Conservation (phyloP, 1,140 invertebrate species). For the Harpegnathos saltator region DNA sequence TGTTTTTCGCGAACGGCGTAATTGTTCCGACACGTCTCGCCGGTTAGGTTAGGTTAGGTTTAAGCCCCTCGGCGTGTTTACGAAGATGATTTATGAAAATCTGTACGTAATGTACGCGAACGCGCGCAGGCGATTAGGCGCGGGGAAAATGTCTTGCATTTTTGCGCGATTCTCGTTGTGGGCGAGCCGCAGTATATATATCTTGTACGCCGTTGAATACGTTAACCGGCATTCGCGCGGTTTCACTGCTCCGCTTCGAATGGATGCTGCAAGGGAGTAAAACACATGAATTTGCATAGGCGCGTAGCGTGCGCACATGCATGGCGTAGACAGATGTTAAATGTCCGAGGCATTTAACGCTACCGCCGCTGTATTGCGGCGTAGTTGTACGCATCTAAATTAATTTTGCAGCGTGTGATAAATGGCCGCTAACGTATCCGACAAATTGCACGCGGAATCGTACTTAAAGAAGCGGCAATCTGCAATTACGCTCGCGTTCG, state of each 20-base stretch:
- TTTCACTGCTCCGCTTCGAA: slow-evolving; percentile 5
- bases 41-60: too few relatives aligned
- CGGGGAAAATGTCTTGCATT: not conserved
- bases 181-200: not conserved
- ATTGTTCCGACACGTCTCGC: too few relatives aligned
- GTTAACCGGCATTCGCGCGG: not conserved
- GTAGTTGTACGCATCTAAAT: slow-evolving; percentile 25
- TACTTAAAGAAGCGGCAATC: slow-evolving; percentile 17
- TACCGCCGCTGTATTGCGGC: not conserved
- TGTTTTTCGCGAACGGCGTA: too few relatives aligned
- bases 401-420: slow-evolving; percentile 25
- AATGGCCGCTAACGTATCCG: slow-evolving; percentile 2
- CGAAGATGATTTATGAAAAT: not conserved
- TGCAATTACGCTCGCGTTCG: not conserved
- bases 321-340: slow-evolving; percentile 45
- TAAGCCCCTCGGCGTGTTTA: too few relatives aligned
- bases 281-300: slow-evolving; percentile 29
- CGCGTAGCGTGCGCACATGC: slow-evolving; percentile 27
- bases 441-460: slow-evolving; percentile 8
- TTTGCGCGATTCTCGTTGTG: not conserved
- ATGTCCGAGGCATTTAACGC: slow-evolving; percentile 26
- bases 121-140: not conserved
- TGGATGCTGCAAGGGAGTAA: slow-evolving; percentile 7
- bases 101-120: not conserved
- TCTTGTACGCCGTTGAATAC: not conserved